Evolutionary conservation across 2,888 invertebrate genomes (phyloP).

Genomic region (Maniola hyperantus): DNA sequence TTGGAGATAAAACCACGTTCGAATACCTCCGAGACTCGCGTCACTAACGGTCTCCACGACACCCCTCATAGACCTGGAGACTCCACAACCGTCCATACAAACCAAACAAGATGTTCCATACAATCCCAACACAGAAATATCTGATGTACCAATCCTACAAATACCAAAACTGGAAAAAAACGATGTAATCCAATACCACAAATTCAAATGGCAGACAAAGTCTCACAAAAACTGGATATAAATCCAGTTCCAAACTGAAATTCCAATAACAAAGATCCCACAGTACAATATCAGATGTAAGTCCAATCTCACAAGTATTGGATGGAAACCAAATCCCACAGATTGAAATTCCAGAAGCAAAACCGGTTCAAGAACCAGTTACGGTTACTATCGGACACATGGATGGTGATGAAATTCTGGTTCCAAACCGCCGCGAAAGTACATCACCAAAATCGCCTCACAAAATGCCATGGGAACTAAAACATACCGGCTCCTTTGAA

Average conservation of each 20-base stretch:
- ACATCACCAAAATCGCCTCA: slow-evolving; percentile 62
- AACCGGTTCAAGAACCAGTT: slow-evolving; percentile 22
- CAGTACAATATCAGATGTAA: neutral
- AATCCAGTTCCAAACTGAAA: neutral
- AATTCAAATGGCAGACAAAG: neutral
- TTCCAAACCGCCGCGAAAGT: slow-evolving; percentile 60
- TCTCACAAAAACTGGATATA: neutral
- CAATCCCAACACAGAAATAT: neutral
- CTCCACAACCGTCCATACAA: slow-evolving; percentile 19
- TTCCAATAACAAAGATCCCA: neutral
- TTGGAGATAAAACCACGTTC: slow-evolving; percentile 79
- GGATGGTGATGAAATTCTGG: slow-evolving; percentile 44
- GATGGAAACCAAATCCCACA: slow-evolving; percentile 27
- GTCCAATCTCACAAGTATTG: slow-evolving; percentile 3
- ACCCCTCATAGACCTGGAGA: slow-evolving; percentile 61
- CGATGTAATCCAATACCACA: neutral
- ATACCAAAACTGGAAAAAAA: slow-evolving; percentile 3
- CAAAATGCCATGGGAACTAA: slow-evolving; percentile 63
- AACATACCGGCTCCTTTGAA: slow-evolving; percentile 74
- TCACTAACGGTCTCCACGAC: slow-evolving; percentile 54
- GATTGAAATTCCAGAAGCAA: slow-evolving; percentile 20
- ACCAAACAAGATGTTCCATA: neutral
- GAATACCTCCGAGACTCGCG: slow-evolving; percentile 63
- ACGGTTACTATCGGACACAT: slow-evolving; percentile 17
- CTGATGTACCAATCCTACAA: neutral